Base-by-base conservation (phyloP, 2,888 invertebrate genomes). In the Helleia helle region DNA sequence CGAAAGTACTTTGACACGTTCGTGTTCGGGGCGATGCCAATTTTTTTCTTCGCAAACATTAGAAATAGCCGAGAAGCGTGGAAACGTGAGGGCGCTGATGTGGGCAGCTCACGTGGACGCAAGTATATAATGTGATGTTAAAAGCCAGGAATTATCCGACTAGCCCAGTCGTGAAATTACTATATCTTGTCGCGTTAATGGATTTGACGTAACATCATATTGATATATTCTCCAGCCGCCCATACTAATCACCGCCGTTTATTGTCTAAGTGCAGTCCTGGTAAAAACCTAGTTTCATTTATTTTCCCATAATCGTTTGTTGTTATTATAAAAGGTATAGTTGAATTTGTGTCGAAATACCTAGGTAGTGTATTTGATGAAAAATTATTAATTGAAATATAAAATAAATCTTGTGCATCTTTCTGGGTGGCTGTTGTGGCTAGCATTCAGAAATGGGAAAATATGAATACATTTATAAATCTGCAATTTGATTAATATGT, bases 121-220 rank as follows among this genome's bases (percentile, higher is more conserved):
- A 22, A 22, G 22, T 22, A 6, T 34, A 18, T 34, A 34, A 34
- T 34, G 34, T 18, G 34, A 34, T 22, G 18, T 34, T 22, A 34
- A 34, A 11, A 12, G 34, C 22, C 22, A 1, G 12, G 13, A 11
- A 34, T 34, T 22, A 34, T 18, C 34, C 18, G 4, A 18, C 11
- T 6, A 34, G 34, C 11, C 34, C 7, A 22, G 22, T 17, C 34
- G 34, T 34, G 34, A 34, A 34, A 34, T 34, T 34, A 22, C 34
- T 12, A 22, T 34, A 22, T 22, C 31, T 31, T 18, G 31, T 18
- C 34, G 22, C 22, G 5, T 11, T 34, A 34, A 34, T 34, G 22
- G 34, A 22, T 22, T 22, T 8, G 8, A 34, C 34, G 34, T 34
- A 9, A 18, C 34, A 12, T 34, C 22, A 34, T 22, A 34, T 22